Conservation (phyloP, 2,113 vertebrate genomes). For the Macrotus californicus region DNA sequence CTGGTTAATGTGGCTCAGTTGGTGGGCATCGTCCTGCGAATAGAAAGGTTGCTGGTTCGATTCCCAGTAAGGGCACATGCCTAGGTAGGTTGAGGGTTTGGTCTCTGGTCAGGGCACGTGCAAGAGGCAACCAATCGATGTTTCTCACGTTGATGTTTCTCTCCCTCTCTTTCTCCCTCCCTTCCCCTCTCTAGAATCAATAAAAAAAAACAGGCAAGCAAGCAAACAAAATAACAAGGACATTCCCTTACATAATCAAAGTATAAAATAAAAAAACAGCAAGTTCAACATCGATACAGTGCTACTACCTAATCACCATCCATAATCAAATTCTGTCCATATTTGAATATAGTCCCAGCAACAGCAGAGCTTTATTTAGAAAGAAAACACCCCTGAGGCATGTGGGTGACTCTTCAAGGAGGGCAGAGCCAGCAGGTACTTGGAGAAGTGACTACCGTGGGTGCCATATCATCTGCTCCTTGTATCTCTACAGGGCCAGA, state of each 20-base stretch:
- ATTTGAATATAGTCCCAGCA: background rate
- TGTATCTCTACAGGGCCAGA: constrained; percentile 41
- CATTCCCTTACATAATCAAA: background rate
- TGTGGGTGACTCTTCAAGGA: background rate
- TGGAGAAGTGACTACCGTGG: background rate
- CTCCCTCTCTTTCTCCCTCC: too few species aligned
- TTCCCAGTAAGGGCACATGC: too few species aligned
- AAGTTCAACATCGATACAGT: background rate
- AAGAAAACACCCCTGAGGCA: background rate
- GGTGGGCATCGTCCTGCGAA: too few species aligned
- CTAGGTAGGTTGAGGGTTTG: too few species aligned
- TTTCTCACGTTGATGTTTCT: too few species aligned
- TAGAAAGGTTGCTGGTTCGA: too few species aligned
- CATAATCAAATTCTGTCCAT: background rate
- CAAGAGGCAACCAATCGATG: too few species aligned
- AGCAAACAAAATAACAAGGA: background rate
- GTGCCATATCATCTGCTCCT: background rate
- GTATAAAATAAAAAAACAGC: background rate
- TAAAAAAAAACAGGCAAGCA: too few species aligned
- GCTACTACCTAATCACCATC: background rate
- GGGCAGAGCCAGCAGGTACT: background rate
- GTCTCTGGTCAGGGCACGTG: too few species aligned
- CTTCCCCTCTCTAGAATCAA: too few species aligned
- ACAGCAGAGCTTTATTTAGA: constrained; percentile 12
- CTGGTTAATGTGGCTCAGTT: too few species aligned